Evolutionary conservation across 2,113 vertebrate genomes (phyloP).

Genomic region (Nesospiza acunhae): DNA sequence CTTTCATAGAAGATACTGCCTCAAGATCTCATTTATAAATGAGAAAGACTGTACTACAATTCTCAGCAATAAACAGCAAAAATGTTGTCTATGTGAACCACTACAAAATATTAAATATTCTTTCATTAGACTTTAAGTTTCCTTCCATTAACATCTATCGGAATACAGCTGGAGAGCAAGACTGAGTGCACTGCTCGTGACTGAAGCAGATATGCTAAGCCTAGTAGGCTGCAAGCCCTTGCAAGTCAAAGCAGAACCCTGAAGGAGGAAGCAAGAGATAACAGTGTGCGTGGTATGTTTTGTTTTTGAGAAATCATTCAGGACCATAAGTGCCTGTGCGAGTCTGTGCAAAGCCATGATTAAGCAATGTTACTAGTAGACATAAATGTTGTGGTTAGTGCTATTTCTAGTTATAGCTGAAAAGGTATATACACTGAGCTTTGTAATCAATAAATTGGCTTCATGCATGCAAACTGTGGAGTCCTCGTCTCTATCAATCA

Average conservation of each 20-base stretch:
- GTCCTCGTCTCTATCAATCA: neutral
- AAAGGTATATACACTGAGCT: neutral
- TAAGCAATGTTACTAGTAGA: neutral
- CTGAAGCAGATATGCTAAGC: neutral
- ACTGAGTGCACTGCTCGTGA: neutral
- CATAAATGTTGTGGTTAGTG: neutral
- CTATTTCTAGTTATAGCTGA: neutral
- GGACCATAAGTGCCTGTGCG: neutral
- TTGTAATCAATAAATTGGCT: neutral
- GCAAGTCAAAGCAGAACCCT: neutral
- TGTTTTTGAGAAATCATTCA: neutral
- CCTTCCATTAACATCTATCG: neutral
- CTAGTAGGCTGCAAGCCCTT: neutral
- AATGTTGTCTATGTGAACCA: neutral
- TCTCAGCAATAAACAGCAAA: slow-evolving; percentile 6
- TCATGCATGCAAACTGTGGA: neutral
- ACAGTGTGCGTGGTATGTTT: neutral
- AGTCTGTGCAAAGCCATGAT: neutral
- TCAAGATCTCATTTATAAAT: slow-evolving; percentile 14
- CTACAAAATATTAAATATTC: neutral
- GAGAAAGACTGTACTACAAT: neutral
- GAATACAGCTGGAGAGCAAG: neutral
- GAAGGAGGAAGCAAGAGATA: neutral
- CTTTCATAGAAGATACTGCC: neutral
- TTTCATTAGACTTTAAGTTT: neutral